Evolutionary conservation across 1,140 invertebrate genomes (phyloP).

Genomic region (Caenorhabditis latens): DNA sequence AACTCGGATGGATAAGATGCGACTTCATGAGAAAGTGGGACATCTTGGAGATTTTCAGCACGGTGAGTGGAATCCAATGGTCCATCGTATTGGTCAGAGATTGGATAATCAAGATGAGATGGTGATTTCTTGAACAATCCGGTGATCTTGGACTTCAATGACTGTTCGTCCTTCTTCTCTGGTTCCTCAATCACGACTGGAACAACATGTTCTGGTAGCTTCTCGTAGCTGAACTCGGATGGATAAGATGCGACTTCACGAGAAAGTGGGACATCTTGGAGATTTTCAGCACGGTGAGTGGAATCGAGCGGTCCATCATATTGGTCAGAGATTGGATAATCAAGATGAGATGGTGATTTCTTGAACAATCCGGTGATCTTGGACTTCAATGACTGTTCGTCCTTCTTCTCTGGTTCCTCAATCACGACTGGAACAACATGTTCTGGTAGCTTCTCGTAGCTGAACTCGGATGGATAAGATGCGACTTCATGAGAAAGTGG

Average conservation of each 20-base stretch:
- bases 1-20: conserved; percentile 30
- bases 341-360: conserved; percentile 51
- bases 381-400: conserved; percentile 11
- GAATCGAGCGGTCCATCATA: conserved; percentile 45
- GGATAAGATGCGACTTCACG: conserved; percentile 58
- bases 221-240: conserved; percentile 40
- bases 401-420: background rate
- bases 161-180: background rate
- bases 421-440: background rate
- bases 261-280: conserved; percentile 56
- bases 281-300: conserved; percentile 18
- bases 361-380: conserved; percentile 62
- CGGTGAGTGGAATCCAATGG: background rate
- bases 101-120: conserved; percentile 32
- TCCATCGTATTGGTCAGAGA: background rate
- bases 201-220: background rate
- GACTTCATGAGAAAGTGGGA: conserved; percentile 49
- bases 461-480: conserved; percentile 17
- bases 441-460: conserved; percentile 2
- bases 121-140: conserved; percentile 45
- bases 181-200: background rate
- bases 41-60: background rate
- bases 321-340: conserved; percentile 40
- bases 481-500: no score
- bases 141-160: conserved; percentile 19